phyloP scores from a whole-genome alignment of 2,113 vertebrate species.

The Caranx melampygus region DNA sequence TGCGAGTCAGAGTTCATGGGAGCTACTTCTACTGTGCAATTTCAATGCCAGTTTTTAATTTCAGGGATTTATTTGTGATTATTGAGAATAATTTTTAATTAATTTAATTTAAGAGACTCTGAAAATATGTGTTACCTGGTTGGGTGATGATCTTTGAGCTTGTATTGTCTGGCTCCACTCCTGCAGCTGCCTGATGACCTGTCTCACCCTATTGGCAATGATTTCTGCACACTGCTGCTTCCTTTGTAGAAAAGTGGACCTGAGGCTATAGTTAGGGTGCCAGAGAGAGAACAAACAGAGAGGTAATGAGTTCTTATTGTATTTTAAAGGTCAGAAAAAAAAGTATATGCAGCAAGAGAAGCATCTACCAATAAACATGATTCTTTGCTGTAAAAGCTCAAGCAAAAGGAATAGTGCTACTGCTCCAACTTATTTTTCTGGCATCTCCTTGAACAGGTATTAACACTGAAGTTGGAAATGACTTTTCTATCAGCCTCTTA shows the following conservation, averaged over 20 bases:
- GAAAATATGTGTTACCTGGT: conserved; percentile 45
- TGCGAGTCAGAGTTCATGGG: no score
- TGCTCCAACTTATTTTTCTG: not conserved
- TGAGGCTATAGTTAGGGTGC: conserved; percentile 29
- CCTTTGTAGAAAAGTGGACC: conserved; percentile 23
- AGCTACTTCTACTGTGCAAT: no score
- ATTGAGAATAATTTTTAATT: no score
- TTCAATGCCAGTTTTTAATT: not conserved
- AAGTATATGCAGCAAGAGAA: not conserved
- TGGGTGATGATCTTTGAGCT: conserved; percentile 11
- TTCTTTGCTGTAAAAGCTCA: not conserved
- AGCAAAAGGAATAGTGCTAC: not conserved
- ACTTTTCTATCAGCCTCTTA: not conserved
- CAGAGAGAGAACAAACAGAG: not conserved
- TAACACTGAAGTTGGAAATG: not conserved
- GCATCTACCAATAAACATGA: not conserved
- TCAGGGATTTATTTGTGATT: no score
- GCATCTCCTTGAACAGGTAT: not conserved
- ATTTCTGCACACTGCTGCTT: conserved; percentile 52
- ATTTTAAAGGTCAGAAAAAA: not conserved
- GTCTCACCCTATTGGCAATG: conserved; percentile 12
- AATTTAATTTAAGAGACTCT: no score
- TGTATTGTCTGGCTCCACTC: conserved; percentile 47
- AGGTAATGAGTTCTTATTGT: not conserved
- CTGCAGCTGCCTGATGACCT: conserved; percentile 40